Evolutionary conservation across 2,113 vertebrate genomes (phyloP).

Genomic region (Gallinago paraguaiae): DNA sequence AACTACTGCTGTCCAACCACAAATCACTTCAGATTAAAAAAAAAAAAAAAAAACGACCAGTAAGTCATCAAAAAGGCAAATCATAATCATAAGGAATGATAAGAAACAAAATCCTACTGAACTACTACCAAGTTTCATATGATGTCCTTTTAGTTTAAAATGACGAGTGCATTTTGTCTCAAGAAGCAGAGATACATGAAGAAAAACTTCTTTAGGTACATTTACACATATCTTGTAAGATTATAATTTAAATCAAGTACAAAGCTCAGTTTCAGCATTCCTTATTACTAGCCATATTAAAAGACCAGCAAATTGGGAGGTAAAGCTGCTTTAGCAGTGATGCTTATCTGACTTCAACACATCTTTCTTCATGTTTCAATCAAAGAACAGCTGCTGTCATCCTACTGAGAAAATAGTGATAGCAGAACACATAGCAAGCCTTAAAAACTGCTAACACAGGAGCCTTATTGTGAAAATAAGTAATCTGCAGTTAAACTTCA

Average conservation of each 20-base stretch:
- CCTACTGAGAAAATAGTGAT: slow-evolving; percentile 7
- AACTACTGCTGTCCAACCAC: slow-evolving; percentile 33
- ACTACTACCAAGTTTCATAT: slow-evolving; percentile 34
- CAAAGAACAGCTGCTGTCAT: slow-evolving; percentile 69
- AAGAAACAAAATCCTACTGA: slow-evolving; percentile 36
- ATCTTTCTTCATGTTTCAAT: slow-evolving; percentile 80
- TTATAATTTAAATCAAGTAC: slow-evolving; percentile 68
- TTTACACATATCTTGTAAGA: slow-evolving; percentile 60
- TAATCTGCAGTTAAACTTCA: slow-evolving; percentile 14
- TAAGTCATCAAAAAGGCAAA: slow-evolving; percentile 50
- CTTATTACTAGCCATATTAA: slow-evolving; percentile 63
- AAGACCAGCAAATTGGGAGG: slow-evolving; percentile 71
- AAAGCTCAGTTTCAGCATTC: slow-evolving; percentile 74
- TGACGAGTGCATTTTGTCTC: not conserved
- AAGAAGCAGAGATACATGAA: not conserved
- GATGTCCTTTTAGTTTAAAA: slow-evolving; percentile 12
- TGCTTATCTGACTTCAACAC: slow-evolving; percentile 74
- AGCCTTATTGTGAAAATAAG: slow-evolving; percentile 42
- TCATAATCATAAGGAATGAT: slow-evolving; percentile 55
- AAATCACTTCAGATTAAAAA: not conserved
- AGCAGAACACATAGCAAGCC: slow-evolving; percentile 5
- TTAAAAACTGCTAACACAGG: slow-evolving; percentile 21
- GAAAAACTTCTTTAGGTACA: slow-evolving; percentile 61
- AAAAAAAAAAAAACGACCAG: not conserved
- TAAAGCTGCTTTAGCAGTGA: slow-evolving; percentile 65